These are phyloP conservation scores for Rissa tridactyla DNA, from an alignment of 2,113 vertebrate species.

Conservation along the genomic window DNA sequence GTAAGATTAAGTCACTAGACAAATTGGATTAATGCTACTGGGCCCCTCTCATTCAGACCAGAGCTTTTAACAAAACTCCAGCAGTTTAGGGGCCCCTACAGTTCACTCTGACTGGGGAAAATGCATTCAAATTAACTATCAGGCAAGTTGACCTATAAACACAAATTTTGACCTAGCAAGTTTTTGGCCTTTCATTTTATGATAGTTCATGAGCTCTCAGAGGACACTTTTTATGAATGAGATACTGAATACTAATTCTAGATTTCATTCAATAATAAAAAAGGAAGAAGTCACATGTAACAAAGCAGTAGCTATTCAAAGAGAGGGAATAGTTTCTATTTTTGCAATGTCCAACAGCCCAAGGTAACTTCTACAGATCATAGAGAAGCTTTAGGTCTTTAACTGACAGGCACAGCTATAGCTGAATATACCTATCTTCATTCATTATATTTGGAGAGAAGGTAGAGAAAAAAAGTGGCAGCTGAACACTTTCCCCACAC, in stretches of 20 bases:
- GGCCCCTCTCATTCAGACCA: not conserved
- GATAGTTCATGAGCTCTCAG: not conserved
- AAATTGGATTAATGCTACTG: slow-evolving; percentile 5
- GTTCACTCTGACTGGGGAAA: not conserved
- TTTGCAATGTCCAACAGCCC: not conserved
- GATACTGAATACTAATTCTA: not conserved
- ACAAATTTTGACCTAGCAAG: not conserved
- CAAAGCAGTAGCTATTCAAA: not conserved
- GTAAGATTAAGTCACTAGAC: slow-evolving; percentile 12
- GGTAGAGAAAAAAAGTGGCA: not conserved
- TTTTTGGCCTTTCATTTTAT: not conserved
- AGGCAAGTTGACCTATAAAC: not conserved
- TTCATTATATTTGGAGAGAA: not conserved
- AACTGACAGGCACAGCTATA: not conserved
- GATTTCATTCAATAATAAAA: not conserved
- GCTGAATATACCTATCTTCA: not conserved
- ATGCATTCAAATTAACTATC: not conserved
- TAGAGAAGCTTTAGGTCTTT: not conserved
- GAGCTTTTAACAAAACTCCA: not conserved
- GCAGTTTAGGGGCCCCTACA: not conserved
- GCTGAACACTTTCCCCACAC: not conserved
- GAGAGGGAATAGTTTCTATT: not conserved
- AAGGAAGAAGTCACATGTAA: not conserved
- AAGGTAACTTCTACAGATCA: slow-evolving; percentile 8
- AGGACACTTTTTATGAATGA: slow-evolving; percentile 17